Conservation (phyloP, 2,113 vertebrate genomes). For the Chroicocephalus ridibundus region DNA sequence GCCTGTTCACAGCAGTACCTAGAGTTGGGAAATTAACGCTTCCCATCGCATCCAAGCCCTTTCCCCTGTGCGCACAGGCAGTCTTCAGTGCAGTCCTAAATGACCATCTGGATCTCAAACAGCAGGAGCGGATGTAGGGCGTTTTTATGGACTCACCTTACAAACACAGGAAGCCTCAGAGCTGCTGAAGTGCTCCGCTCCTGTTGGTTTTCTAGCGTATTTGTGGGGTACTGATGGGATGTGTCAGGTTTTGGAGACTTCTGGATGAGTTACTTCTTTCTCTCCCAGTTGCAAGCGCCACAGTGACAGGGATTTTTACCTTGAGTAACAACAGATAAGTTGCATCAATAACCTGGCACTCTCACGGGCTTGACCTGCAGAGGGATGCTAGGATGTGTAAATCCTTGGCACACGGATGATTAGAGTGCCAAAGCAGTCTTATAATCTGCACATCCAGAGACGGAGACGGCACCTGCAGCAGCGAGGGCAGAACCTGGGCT, state of each 20-base stretch:
- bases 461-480: neutral
- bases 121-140: neutral
- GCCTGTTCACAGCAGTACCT: neutral
- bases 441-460: no score
- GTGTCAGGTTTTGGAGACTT: neutral
- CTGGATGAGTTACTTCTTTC: neutral
- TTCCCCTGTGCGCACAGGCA: neutral
- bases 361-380: neutral
- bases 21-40: neutral
- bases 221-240: neutral
- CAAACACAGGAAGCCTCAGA: neutral
- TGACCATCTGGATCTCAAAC: neutral
- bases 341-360: neutral
- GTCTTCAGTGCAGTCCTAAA: neutral
- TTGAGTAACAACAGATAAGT: neutral
- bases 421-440: neutral
- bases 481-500: rapidly evolving
- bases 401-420: neutral
- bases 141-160: neutral
- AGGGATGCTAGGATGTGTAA: neutral
- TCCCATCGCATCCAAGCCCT: neutral
- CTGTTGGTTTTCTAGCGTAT: neutral
- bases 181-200: neutral
- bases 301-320: neutral
- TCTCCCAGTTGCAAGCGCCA: neutral